phyloP scores from a whole-genome alignment of 2,797 vertebrate genomes.

The Thamnophis elegans region DNA sequence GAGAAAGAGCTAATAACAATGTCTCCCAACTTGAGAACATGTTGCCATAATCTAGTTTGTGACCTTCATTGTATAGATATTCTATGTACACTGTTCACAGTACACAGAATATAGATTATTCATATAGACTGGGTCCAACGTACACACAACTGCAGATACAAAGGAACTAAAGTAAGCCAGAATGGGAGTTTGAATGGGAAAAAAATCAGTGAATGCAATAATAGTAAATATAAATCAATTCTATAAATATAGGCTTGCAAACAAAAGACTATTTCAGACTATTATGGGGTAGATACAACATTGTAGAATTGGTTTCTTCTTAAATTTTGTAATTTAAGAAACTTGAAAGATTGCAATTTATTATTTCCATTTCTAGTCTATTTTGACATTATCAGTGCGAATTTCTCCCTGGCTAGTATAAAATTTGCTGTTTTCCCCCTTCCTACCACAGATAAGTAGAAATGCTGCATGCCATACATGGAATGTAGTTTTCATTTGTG shows the following conservation, averaged over 20 bases:
- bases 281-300: not conserved
- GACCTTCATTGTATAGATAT: not conserved
- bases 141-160: not conserved
- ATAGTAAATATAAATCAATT: not conserved
- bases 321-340: not conserved
- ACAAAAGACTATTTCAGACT: not conserved
- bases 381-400: not conserved
- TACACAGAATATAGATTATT: not conserved
- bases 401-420: not conserved
- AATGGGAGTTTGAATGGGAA: not conserved
- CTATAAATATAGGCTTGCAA: not conserved
- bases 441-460: not conserved
- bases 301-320: not conserved
- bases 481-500: not conserved
- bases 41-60: not conserved
- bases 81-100: not conserved
- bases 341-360: not conserved
- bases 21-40: not conserved
- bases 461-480: not conserved
- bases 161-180: not conserved
- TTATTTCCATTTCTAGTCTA: not conserved
- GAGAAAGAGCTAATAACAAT: not conserved
- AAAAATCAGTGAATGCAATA: not conserved
- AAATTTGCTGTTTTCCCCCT: not conserved
- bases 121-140: not conserved